These are phyloP conservation scores for Hedychridium roseum DNA, from an alignment of 2,888 invertebrate species.

Conservation along the genomic window DNA sequence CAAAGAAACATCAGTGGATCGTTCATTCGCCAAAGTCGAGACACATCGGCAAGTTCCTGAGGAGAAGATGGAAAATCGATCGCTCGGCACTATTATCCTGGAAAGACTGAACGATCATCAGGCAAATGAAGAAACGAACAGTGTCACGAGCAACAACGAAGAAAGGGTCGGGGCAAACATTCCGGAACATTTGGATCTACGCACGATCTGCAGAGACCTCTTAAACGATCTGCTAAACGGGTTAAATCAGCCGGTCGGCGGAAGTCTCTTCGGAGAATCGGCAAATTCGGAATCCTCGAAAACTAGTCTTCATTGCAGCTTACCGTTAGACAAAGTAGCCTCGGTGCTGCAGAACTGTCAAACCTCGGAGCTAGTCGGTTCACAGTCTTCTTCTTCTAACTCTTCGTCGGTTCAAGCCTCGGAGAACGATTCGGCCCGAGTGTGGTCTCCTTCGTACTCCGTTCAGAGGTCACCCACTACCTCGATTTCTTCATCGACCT, in stretches of 20 bases:
- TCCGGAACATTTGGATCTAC: conserved; percentile 34
- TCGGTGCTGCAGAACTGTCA: conserved; percentile 54
- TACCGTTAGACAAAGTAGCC: conserved; percentile 57
- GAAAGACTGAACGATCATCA: conserved; percentile 46
- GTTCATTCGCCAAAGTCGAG: no score
- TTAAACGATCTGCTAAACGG: conserved; percentile 50
- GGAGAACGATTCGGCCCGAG: no score
- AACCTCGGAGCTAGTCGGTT: conserved; percentile 18
- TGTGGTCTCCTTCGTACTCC: no score
- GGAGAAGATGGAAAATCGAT: conserved; percentile 27
- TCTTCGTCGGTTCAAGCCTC: no score
- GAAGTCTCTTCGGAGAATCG: no score
- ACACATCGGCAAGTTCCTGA: conserved; percentile 4
- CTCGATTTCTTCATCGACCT: no score
- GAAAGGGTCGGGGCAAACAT: conserved; percentile 12
- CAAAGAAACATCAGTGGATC: no score
- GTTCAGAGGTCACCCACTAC: no score
- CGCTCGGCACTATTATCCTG: conserved; percentile 47
- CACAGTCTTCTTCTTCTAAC: no score
- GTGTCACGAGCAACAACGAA: conserved; percentile 5
- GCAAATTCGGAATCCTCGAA: conserved; percentile 18
- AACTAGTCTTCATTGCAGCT: conserved; percentile 55
- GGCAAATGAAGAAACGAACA: conserved; percentile 6
- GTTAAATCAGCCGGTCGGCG: conserved; percentile 44
- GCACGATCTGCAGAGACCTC: conserved; percentile 49